These are phyloP conservation scores for Barypeithes pellucidus DNA, from an alignment of 2,888 invertebrate species.

Conservation along the genomic window DNA sequence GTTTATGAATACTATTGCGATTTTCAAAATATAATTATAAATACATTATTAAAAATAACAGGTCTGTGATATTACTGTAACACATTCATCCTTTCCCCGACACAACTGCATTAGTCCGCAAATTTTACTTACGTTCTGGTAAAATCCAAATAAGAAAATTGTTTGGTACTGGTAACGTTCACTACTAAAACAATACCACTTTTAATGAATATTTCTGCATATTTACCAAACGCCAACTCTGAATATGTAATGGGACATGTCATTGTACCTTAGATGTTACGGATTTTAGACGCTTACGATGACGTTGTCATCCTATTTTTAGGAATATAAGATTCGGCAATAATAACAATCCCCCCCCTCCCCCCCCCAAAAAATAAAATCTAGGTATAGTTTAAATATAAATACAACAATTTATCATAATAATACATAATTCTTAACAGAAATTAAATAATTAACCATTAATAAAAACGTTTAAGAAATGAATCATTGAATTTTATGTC, in stretches of 20 bases:
- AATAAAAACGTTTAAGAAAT: conserved; percentile 28
- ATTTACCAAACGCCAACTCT: conserved; percentile 7
- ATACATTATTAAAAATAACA: no score
- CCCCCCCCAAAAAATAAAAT: background rate
- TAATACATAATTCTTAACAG: background rate
- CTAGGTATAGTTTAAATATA: background rate
- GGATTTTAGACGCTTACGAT: background rate
- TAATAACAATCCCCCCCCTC: no score
- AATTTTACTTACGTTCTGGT: no score
- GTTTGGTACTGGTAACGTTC: no score
- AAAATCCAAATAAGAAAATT: background rate
- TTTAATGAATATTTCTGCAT: conserved; percentile 2
- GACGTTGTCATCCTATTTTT: no score
- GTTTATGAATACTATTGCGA: no score
- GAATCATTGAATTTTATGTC: conserved; percentile 19
- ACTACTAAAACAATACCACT: background rate
- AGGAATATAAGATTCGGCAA: background rate
- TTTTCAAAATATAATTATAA: no score
- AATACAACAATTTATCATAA: conserved; percentile 19
- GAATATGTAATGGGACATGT: conserved; percentile 1
- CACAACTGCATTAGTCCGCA: no score
- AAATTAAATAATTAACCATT: conserved; percentile 26
- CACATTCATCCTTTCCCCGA: no score
- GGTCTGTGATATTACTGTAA: no score
- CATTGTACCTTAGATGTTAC: background rate